Base-by-base conservation (phyloP, 92 coral and sea anemone species). In the Palythoa heliodiscus region DNA sequence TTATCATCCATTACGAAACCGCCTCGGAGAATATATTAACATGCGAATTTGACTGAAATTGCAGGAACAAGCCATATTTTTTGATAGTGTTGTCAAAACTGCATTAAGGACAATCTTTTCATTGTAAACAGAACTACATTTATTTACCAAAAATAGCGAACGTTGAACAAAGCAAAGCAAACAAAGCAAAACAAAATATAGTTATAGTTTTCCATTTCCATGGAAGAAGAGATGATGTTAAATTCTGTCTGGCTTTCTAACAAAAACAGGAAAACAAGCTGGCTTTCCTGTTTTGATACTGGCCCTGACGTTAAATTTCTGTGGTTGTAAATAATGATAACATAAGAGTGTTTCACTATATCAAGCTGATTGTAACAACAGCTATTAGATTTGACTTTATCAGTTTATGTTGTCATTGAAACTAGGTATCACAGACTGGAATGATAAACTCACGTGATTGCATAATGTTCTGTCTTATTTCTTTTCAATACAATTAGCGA, bases 191-290 rank as follows among this genome's bases (percentile, higher is more conserved):
- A n/a, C 7, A 25, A 55, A 15, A 39, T 71, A 71, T 40, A 43
- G 25, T 48, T 38, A 16, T 39, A 3, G n/a, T 9, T 38, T 14
- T 76, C n/a, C 22, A 20, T 25, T 54, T 54, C 40, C 20, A 52
- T 74, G 39, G 48, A 76, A 54, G 61, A 12, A 7, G 19, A 16
- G 13, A 55, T 12, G 19, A 12, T 55, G 61, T 55, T 19, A 73
- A 29, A 29, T 15, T 70, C 35, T 17, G 70, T 58, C 4, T 77
- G 38, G 53, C 37, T 77, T 7, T 35, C 23, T 5, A 66, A 60
- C 24, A 58, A 20, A 61, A 60, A 40, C 83, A 77, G 82, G 82
- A 76, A 76, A 15, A 75, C 38, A 52, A 14, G 13, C 7, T 15
- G n/a, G 20, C 35, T 10, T 58, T 76, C 54, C 54, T 55, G 29